Percentiles rank a stretch among this genome's conserved stretches.
phyloP scores from a whole-genome alignment of 2,797 vertebrate genomes.

The Martes flavigula region DNA sequence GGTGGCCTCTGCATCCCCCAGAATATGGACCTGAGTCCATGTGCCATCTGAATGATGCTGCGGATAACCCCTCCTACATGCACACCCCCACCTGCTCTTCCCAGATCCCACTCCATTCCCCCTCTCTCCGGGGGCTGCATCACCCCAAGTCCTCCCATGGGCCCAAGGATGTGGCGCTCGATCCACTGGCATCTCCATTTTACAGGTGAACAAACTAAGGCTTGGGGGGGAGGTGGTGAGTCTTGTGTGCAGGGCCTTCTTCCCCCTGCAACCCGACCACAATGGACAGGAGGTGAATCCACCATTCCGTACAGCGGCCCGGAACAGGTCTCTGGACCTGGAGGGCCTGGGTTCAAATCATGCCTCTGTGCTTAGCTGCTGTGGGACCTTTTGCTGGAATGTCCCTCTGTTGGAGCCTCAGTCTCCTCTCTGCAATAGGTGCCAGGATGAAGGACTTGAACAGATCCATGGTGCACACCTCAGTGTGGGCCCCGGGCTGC shows the following conservation, averaged over 20 bases:
- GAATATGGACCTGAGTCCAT: background rate
- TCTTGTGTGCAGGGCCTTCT: background rate
- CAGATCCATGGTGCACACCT: fast-evolving
- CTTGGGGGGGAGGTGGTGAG: background rate
- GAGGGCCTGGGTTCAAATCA: background rate
- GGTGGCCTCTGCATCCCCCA: background rate
- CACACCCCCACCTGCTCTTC: background rate
- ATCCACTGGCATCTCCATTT: background rate
- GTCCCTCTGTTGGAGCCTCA: background rate
- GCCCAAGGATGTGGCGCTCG: background rate
- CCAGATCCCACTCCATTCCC: background rate
- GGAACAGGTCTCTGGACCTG: background rate
- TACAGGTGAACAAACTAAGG: background rate
- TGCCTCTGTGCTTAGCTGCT: background rate
- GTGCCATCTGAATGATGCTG: background rate
- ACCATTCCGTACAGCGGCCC: background rate
- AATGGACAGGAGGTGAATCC: background rate
- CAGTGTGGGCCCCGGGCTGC: background rate
- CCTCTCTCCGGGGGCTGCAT: background rate
- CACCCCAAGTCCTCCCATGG: background rate
- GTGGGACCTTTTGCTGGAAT: background rate
- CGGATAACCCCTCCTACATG: background rate
- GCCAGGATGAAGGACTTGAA: background rate
- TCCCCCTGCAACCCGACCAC: background rate
- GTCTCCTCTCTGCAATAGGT: background rate